A percentile compares a stretch with the other conserved stretches of the same genome.
Conservation (phyloP, 2,797 vertebrate species). For the Hephaestus fuliginosus region DNA sequence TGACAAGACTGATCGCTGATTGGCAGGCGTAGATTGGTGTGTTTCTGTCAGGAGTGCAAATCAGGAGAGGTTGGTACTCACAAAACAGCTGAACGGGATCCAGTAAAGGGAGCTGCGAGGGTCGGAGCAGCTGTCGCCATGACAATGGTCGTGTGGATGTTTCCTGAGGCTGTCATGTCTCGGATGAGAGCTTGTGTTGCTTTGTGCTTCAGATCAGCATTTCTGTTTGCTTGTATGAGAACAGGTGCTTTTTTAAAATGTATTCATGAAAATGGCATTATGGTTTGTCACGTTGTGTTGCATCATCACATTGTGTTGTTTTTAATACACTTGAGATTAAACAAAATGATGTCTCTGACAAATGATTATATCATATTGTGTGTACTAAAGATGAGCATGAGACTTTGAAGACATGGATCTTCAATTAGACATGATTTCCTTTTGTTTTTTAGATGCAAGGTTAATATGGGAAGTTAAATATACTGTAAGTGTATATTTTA, state of each 20-base stretch:
- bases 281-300: not conserved
- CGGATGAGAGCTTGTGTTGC: not conserved
- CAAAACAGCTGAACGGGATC: not conserved
- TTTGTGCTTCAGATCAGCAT: constrained; percentile 2
- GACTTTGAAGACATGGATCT: not conserved
- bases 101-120: not conserved
- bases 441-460: not conserved
- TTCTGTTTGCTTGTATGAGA: not conserved
- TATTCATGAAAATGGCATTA: not conserved
- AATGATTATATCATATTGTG: not conserved
- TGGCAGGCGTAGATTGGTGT: constrained; percentile 3
- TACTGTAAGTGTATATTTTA: not conserved
- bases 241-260: not conserved
- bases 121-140: constrained; percentile 21
- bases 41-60: constrained; percentile 8
- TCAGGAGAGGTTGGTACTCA: not conserved
- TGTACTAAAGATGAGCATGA: not conserved
- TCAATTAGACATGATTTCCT: not conserved
- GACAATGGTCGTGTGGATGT: constrained; percentile 26
- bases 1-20: not conserved
- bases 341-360: not conserved
- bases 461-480: not conserved
- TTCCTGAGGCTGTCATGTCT: constrained; percentile 2
- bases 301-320: not conserved
- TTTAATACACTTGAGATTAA: not conserved